Base-by-base conservation (phyloP, 2,888 invertebrate species). In the Ochropleura leucogaster region DNA sequence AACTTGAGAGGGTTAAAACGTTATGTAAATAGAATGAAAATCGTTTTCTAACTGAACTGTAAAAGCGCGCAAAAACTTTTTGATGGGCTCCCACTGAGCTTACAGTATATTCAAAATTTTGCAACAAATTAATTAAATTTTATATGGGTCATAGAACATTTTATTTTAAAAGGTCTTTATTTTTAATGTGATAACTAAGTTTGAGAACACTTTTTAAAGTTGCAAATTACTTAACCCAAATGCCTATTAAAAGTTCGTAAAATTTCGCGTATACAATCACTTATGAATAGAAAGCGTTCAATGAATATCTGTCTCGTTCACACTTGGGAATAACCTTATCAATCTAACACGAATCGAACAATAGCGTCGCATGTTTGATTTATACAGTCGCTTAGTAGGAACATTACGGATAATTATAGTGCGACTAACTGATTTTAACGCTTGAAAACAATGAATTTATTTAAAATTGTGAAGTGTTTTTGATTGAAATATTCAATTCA, bases 301-400 rank as follows among this genome's bases (percentile, higher is more conserved):
- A 95, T 93, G 92, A 88, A 93, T 95, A 94, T 94, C 96, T 94
- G 91, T 96, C 96, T 92, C 96, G 91, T 95, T 96, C 95, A 94
- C 96, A 95, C 96, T 95, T 91, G 93, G 93, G 95, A 93, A 94
- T 94, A 95, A 94, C 94, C 95, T 95, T 95, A 96, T 96, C 96
- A 96, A 96, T 96, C 95, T 95, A 95, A 94, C 95, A 92, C 94
- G 95, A 96, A 95, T 96, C 96, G 96, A 96, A 96, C 96, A 96
- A 96, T 95, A 96, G 96, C 94, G 92, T 94, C 95, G 94, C 95
- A 94, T 96, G 95, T 96, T 96, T 96, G 96, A 96, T 96, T 96
- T 96, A 96, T 96, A 95, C 94, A 95, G 93, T 95, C 96, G 96
- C 96, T 96, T 96, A 96, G 96, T 95, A 95, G 94, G 94, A 96